Evolutionary conservation across 2,797 vertebrate genomes (phyloP), one percentile per base, ranked within the genome.

Genomic region (Argentina silus): DNA sequence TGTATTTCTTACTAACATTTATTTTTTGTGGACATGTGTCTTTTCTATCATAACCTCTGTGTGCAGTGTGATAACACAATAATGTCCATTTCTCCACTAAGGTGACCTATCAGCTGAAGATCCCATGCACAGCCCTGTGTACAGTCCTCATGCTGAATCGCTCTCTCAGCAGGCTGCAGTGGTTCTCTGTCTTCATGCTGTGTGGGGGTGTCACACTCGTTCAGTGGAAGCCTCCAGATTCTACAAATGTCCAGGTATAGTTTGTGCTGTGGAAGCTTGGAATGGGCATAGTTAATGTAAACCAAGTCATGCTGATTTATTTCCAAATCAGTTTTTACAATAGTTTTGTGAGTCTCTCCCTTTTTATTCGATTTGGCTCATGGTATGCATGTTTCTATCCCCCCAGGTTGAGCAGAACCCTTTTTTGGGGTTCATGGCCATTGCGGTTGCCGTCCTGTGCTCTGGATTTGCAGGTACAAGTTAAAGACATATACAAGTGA

Each of bases 101-200:
- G 98, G 97, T 99, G 83, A 99, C 97, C 0, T 99, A 99, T 79
- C 98, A 99, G 85, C 79, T 99, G 85, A 99, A 99, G 93, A 99
- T 99, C 86, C 98, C 96, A 0, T 99, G 97, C 82, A 99, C 98
- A 2, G 98, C 98, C 9, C 76, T 99, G 74, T 99, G 97, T 71
- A 99, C 94, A 0, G 96, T 99, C 57, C 83, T 99, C 51, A 99
- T 99, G 98, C 91, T 99, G 80, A 93, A 94, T 77, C 95, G 97
- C 15, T 93, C 95, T 65, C 96, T 99, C 2, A 96, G 91, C 83
- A 94, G 93, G 74, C 79, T 98, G 86, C 98, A 99, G 92, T 99
- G 98, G 97, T 91, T 97, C 82, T 96, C 97, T 0, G 94, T 99
- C 73, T 97, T 96, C 87, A 95, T 98, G 95, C 92, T 99, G 1